Base-by-base conservation (phyloP, 2,888 invertebrate genomes). In the Lepidonotus clava region DNA sequence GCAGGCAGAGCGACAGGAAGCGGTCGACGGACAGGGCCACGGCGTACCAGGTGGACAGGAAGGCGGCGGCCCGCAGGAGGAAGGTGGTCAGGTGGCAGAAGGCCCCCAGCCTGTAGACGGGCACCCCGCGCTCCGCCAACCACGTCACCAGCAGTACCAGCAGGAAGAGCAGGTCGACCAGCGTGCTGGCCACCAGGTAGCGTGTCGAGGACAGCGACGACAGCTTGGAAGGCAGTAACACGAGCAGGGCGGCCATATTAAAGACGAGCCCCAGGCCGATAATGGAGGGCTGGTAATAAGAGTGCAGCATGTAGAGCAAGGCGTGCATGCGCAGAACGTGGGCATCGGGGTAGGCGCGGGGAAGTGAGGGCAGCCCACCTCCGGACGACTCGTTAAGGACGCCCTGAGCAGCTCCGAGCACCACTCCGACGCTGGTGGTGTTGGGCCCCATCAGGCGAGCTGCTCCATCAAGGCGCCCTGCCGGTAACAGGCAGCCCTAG, bases 31-130 rank as follows among this genome's bases (percentile, higher is more conserved):
- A 51, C 32, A 46, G 40, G 1, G n/a, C 41, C 83, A 83, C 51
- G 21, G 53, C 34, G 24, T 83, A 83, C 83, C 83, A 83, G 2
- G 53, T 51, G 28, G 83, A 46, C 24, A 83, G 83, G 34, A 83
- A 83, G 46, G 36, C 21, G 2, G 28, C 14, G 0, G 53, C 41
- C 21, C 34, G 46, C 51, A 51, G 46, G 53, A 83, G 21, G 83
- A 24, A 83, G 18, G 83, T 51, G 8, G 53, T 83, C 51, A 83
- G 18, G 21, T 83, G 83, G 32, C 83, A 83, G 38, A 46, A 41
- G 46, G 28, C 83, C 4, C 51, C 83, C 34, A 46, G n/a, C 34
- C 53, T 11, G 28, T 51, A 83, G 24, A 83, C 38, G 28, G 46
- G 28, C 18, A 83, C 34, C 2, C 83, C 53, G 41, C 46, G 34